These are phyloP conservation scores for Eudemis profundana DNA, from an alignment of 2,888 invertebrate species.

Conservation along the genomic window DNA sequence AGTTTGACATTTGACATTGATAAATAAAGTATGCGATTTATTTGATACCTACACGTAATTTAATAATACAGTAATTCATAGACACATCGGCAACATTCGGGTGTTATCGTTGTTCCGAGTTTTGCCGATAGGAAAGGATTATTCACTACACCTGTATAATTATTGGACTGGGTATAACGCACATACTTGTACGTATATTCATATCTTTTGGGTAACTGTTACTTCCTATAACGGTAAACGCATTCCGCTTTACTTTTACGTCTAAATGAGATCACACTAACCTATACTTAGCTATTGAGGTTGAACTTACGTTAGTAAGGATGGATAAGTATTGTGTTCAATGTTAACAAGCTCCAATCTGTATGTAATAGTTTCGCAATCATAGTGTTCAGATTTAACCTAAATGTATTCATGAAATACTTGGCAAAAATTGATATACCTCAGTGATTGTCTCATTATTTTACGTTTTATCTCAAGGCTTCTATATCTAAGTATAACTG, in stretches of 20 bases:
- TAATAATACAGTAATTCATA: too few species aligned
- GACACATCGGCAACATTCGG: too few species aligned
- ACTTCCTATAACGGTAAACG: conserved; percentile 32
- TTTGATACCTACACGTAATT: too few species aligned
- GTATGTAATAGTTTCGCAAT: conserved; percentile 17
- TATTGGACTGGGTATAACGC: conserved; percentile 2
- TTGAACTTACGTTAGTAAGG: conserved; percentile 14
- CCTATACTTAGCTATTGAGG: conserved; percentile 25
- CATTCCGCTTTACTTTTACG: conserved; percentile 39
- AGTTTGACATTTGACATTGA: too few species aligned
- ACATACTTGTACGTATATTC: conserved; percentile 7
- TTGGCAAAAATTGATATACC: conserved; percentile 17
- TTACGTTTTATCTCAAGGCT: conserved; percentile 2
- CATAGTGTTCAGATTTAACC: neutral
- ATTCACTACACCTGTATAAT: too few species aligned
- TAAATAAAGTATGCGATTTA: too few species aligned
- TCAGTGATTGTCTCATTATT: conserved; percentile 20
- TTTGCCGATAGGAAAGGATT: too few species aligned
- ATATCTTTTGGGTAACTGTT: conserved; percentile 36
- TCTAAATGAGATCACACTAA: conserved; percentile 31
- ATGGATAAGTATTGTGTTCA: conserved; percentile 20
- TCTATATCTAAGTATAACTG: too few species aligned
- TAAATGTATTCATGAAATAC: conserved; percentile 22
- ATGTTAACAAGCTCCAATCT: conserved; percentile 7
- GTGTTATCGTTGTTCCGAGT: too few species aligned